Percentiles rank a stretch among this genome's conserved stretches.
phyloP scores from a whole-genome alignment of 2,888 invertebrate species.

The Stictocephala bisonia region DNA sequence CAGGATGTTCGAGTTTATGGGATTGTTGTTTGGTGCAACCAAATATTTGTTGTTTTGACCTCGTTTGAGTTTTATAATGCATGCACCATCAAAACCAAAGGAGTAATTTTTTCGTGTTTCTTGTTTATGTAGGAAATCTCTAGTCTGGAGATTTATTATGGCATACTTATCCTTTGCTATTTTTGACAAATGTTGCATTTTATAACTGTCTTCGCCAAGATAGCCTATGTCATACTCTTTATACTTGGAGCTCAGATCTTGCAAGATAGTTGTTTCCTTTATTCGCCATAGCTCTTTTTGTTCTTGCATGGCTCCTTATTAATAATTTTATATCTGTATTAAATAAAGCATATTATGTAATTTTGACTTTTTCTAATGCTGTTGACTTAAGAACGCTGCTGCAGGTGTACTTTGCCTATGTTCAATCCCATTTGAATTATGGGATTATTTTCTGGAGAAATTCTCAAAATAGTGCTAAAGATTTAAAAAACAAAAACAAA shows the following conservation, averaged over 20 bases:
- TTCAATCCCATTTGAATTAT: no score
- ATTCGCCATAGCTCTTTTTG: background rate
- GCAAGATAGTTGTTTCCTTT: background rate
- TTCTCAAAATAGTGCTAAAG: no score
- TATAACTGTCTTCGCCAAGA: background rate
- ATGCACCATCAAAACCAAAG: background rate
- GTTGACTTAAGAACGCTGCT: no score
- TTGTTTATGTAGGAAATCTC: background rate
- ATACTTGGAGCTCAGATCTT: background rate
- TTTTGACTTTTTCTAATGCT: no score
- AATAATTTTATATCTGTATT: no score
- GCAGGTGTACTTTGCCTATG: no score
- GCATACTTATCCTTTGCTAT: constrained; percentile 1
- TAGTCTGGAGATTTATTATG: background rate
- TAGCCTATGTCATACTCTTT: background rate
- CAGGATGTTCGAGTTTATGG: background rate
- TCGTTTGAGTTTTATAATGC: background rate
- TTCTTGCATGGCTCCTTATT: background rate
- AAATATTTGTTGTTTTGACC: no score
- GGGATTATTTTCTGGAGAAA: no score
- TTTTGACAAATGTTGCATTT: background rate
- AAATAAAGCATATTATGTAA: no score
- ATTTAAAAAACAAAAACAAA: no score
- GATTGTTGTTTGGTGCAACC: background rate
- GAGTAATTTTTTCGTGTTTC: background rate